Evolutionary conservation across 2,797 vertebrate species (phyloP).

Genomic region (Crocodylus rhombifer): DNA sequence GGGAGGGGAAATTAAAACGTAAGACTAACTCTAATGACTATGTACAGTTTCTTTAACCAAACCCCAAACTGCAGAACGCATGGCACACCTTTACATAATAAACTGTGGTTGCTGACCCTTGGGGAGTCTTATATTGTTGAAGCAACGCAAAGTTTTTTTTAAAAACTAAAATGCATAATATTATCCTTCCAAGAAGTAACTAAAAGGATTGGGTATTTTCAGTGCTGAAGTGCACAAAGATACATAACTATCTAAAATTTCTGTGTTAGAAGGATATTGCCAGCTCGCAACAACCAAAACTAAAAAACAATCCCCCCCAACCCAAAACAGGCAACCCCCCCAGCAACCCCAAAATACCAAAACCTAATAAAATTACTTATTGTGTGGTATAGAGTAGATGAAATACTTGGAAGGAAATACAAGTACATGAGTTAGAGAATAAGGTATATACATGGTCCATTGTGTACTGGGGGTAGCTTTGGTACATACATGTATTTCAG

Average conservation of each 20-base stretch:
- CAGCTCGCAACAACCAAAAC: constrained; percentile 39
- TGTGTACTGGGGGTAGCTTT: constrained; percentile 66
- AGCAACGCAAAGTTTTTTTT: constrained; percentile 62
- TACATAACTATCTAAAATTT: constrained; percentile 69
- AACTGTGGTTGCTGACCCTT: constrained; percentile 15
- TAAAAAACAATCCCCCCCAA: no score
- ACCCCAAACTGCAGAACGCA: constrained; percentile 42
- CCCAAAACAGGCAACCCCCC: no score
- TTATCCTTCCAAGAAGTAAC: constrained; percentile 69
- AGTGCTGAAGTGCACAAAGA: constrained; percentile 56
- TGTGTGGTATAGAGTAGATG: constrained; percentile 41
- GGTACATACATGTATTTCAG: constrained; percentile 54
- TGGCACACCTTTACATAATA: constrained; percentile 34
- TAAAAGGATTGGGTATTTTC: constrained; percentile 72
- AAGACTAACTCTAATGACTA: neutral
- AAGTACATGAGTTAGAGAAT: constrained; percentile 33
- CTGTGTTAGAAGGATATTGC: constrained; percentile 60
- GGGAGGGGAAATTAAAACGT: no score
- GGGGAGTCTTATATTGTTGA: constrained; percentile 50
- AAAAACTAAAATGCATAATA: constrained; percentile 74
- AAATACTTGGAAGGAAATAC: constrained; percentile 60
- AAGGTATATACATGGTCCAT: constrained; percentile 42
- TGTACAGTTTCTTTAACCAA: neutral
- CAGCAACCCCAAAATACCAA: neutral
- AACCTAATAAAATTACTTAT: constrained; percentile 51